Base-by-base conservation (phyloP, 2,888 invertebrate species). In the Pelosia muscerda region DNA sequence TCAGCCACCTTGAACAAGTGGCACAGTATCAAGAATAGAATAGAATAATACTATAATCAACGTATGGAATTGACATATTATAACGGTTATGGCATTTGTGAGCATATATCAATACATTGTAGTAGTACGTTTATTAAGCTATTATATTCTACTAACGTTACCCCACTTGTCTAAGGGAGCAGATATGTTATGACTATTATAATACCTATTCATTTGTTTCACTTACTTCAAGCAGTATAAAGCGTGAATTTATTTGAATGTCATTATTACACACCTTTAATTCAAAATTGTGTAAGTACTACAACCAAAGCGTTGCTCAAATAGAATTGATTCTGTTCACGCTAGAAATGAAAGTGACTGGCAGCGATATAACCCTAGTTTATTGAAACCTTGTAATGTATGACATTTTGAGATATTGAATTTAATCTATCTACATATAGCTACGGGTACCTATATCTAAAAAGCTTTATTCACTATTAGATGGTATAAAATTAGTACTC, bases 291-390 rank as follows among this genome's bases (percentile, higher is more conserved):
- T 77, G 80, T 83, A 86, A 88, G 86, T 85, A 81, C 83, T 86
- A 86, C 76, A 78, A 85, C 80, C 80, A 86, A 82, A 78, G 81
- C 83, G 82, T 81, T 81, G 86, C 73, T 82, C 78, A 71, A 62
- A 65, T 68, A 68, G 68, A 84, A 90, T 85, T 86, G 88, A 87
- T 86, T 86, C 86, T 83, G 84, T 91, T 90, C 94, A 94, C 94
- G 94, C 93, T 87, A 94, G 89, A 93, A 91, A 89, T 89, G 94
- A 94, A 94, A 94, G 94, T 91, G 84, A 87, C 84, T 88, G 85
- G 86, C 86, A 86, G 84, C 77, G n/a, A n/a, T 84, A 82, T 82
- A 81, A 74, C 79, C 64, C 67, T 72, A 71, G 69, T 69, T 73
- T 69, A 64, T 71, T 65, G 65, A 63, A 71, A 76, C 78, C 76